phyloP scores from a whole-genome alignment of 2,113 vertebrate species.

The Pipa parva region DNA sequence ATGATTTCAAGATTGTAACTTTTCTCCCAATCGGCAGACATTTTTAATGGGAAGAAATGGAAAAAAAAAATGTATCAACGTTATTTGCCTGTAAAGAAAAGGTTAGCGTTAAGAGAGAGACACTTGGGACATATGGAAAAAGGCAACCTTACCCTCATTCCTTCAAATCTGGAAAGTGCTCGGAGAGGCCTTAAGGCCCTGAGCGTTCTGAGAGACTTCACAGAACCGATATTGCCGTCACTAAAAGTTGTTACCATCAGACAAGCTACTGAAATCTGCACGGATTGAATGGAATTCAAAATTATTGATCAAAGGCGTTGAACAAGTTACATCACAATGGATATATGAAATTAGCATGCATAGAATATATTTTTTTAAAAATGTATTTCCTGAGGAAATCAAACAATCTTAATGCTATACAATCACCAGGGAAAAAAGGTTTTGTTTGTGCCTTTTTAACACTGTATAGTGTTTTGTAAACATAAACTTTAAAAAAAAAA shows the following conservation, averaged over 20 bases:
- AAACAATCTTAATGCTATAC: too few species aligned
- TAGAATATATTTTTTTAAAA: too few species aligned
- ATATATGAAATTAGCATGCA: too few species aligned
- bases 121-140: constrained; percentile 22
- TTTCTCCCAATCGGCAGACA: neutral
- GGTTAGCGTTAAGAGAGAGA: neutral
- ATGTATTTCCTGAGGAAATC: too few species aligned
- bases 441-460: too few species aligned
- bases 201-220: constrained; percentile 65
- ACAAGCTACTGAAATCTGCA: constrained; percentile 63
- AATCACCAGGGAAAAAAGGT: too few species aligned
- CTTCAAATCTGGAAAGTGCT: constrained; percentile 66
- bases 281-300: constrained; percentile 46
- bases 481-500: too few species aligned
- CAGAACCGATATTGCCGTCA: constrained; percentile 57
- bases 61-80: neutral
- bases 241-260: constrained; percentile 53
- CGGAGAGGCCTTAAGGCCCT: constrained; percentile 60
- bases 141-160: constrained; percentile 72
- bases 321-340: too few species aligned
- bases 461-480: too few species aligned
- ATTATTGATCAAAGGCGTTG: constrained; percentile 36
- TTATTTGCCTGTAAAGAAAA: constrained; percentile 26
- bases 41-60: neutral
- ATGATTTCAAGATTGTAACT: neutral